phyloP scores from a whole-genome alignment of 2,113 vertebrate species.

The Aepyceros melampus region DNA sequence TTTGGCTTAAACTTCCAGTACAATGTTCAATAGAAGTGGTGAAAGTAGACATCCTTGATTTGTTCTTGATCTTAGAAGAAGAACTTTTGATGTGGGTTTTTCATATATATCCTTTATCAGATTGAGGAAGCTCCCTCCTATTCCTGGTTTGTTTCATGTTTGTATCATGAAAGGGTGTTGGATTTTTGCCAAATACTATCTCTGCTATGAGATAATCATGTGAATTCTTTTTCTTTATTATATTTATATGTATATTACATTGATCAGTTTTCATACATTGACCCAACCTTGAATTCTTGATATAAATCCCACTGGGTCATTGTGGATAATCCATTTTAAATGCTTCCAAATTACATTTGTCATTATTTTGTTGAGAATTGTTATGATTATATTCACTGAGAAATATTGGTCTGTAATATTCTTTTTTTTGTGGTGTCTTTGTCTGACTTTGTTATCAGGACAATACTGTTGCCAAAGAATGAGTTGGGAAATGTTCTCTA shows the following conservation, averaged over 20 bases:
- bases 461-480: not conserved
- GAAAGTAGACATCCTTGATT: not conserved
- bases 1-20: not conserved
- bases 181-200: not conserved
- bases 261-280: conserved; percentile 2
- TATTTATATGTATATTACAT: not conserved
- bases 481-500: not conserved
- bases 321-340: conserved; percentile 9
- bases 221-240: not conserved
- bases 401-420: not conserved
- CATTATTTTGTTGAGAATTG: not conserved
- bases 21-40: not conserved
- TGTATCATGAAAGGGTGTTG: not conserved
- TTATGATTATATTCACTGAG: not conserved
- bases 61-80: not conserved
- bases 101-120: not conserved
- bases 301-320: not conserved
- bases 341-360: not conserved
- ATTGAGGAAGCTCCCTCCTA: not conserved
- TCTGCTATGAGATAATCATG: not conserved
- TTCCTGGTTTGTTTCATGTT: not conserved
- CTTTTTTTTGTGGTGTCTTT: not conserved
- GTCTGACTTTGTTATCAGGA: not conserved
- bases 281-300: not conserved
- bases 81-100: not conserved